Percentiles rank a stretch among this genome's conserved stretches.
Conservation (phyloP, 2,888 invertebrate genomes). For the Rhogogaster chlorosoma region DNA sequence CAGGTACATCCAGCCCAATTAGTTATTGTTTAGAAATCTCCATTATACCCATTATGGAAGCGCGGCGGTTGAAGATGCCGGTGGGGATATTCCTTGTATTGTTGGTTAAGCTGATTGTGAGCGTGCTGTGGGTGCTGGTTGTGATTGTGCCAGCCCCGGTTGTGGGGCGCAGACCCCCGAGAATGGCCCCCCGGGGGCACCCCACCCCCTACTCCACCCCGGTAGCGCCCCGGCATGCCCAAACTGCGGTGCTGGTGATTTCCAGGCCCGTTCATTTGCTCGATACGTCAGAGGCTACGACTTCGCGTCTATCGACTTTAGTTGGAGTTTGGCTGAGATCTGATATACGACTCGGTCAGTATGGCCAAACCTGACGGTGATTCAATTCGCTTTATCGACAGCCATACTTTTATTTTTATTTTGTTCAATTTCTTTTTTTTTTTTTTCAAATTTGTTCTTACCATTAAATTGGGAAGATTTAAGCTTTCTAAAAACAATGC, state of each 20-base stretch:
- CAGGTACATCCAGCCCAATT: slow-evolving; percentile 51
- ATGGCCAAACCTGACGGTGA: slow-evolving; percentile 53
- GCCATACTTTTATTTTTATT: slow-evolving; percentile 32
- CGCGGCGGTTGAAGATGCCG: slow-evolving; percentile 69
- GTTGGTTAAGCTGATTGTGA: slow-evolving; percentile 63
- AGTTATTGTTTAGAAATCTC: slow-evolving; percentile 48
- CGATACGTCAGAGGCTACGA: slow-evolving; percentile 45
- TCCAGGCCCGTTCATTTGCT: slow-evolving; percentile 64
- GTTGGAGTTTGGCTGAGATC: slow-evolving; percentile 49
- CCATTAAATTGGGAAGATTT: not conserved
- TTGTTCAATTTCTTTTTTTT: not conserved
- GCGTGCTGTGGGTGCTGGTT: slow-evolving; percentile 65
- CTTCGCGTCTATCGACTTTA: slow-evolving; percentile 47
- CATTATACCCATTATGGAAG: slow-evolving; percentile 70
- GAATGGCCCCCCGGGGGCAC: slow-evolving; percentile 64
- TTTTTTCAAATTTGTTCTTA: not conserved
- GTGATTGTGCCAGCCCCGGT: slow-evolving; percentile 68
- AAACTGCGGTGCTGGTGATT: slow-evolving; percentile 66
- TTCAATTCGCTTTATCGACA: slow-evolving; percentile 50
- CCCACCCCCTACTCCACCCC: slow-evolving; percentile 64
- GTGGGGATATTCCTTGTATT: slow-evolving; percentile 73
- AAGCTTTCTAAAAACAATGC: slow-evolving; percentile 43
- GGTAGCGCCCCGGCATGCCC: slow-evolving; percentile 71
- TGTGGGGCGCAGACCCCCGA: slow-evolving; percentile 64
- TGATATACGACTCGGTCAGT: slow-evolving; percentile 48